These are phyloP conservation scores for Eulacestoma nigropectus DNA, from an alignment of 2,113 vertebrate genomes.

Conservation along the genomic window DNA sequence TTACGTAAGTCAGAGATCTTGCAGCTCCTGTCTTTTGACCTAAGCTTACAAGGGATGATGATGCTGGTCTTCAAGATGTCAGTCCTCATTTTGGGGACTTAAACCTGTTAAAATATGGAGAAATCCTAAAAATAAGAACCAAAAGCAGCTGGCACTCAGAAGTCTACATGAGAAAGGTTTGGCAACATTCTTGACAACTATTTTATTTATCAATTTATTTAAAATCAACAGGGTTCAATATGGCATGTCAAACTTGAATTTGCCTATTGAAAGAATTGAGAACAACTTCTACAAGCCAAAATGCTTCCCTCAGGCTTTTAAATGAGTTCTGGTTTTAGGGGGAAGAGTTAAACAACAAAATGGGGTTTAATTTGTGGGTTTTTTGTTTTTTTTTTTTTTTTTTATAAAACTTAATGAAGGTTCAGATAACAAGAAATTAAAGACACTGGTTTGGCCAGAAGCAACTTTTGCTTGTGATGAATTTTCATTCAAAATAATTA, in stretches of 20 bases:
- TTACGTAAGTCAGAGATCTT: background rate
- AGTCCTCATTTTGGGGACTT: background rate
- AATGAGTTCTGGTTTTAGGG: background rate
- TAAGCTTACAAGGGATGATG: background rate
- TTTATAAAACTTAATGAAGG: background rate
- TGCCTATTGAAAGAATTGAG: background rate
- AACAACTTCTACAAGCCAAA: background rate
- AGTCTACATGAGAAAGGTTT: background rate
- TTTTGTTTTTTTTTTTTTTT: background rate
- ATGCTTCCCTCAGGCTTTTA: background rate
- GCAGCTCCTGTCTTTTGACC: background rate
- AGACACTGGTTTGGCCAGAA: background rate
- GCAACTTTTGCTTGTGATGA: background rate
- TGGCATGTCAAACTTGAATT: background rate
- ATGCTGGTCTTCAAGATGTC: background rate
- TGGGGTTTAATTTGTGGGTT: background rate
- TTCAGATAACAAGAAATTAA: background rate
- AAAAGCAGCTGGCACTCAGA: background rate
- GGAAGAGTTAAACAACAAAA: background rate
- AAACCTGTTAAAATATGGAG: background rate
- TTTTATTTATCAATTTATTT: slow-evolving; percentile 52
- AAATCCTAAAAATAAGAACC: slow-evolving; percentile 6
- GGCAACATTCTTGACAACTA: slow-evolving; percentile 29
- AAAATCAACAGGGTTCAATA: background rate
- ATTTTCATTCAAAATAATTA: background rate